A percentile compares a stretch with the other conserved stretches of the same genome.
Evolutionary conservation across 2,797 vertebrate species (phyloP).

Genomic region (Acanthiza pusilla): DNA sequence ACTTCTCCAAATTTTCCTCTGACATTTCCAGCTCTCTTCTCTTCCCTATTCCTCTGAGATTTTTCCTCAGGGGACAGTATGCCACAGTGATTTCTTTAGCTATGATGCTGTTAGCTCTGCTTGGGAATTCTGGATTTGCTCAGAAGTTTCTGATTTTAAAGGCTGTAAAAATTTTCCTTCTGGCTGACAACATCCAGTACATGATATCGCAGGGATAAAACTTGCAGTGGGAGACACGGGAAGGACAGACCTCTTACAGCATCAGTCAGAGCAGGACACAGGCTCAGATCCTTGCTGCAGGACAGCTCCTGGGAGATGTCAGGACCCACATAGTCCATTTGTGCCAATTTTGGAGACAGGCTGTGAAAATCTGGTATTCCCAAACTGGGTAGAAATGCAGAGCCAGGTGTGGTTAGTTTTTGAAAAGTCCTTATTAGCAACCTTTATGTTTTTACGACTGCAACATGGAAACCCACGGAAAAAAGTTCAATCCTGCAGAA

Average conservation of each 20-base stretch:
- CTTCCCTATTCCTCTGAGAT: not conserved
- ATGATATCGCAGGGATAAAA: not conserved
- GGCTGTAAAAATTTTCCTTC: not conserved
- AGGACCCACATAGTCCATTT: not conserved
- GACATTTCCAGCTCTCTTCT: not conserved
- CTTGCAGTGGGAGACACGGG: not conserved
- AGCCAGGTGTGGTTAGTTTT: not conserved
- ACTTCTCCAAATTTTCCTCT: not conserved
- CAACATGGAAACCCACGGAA: not conserved
- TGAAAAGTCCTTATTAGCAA: not conserved
- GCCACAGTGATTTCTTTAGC: not conserved
- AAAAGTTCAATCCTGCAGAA: not conserved
- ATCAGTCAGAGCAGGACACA: not conserved
- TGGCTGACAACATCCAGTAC: not conserved
- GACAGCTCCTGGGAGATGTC: not conserved
- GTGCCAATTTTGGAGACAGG: not conserved
- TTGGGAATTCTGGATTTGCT: not conserved
- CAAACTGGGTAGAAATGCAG: not conserved
- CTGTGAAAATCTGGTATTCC: not conserved
- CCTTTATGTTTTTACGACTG: not conserved
- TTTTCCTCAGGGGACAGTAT: not conserved
- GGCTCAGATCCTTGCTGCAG: not conserved
- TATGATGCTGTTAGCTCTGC: not conserved
- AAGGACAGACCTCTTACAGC: not conserved
- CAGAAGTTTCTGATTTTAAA: not conserved